phyloP scores from a whole-genome alignment of 2,888 invertebrate species.

The Diplolepis rosae region DNA sequence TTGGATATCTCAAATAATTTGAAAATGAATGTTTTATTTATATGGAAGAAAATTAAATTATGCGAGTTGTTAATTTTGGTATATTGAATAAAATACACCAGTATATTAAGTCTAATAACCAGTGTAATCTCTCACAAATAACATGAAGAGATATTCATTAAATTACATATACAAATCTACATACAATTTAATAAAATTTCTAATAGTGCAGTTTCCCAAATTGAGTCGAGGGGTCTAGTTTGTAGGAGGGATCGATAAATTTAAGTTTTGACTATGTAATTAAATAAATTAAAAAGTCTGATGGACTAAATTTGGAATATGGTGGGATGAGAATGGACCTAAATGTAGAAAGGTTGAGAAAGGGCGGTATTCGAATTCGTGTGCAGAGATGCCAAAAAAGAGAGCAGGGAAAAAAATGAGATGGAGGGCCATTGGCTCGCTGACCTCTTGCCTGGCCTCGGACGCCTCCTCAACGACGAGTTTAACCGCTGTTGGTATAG shows the following conservation, averaged over 20 bases:
- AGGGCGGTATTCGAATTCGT: slow-evolving; percentile 20
- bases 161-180: too few relatives aligned
- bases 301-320: slow-evolving; percentile 23
- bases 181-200: too few relatives aligned
- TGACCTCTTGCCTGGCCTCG: slow-evolving; percentile 62
- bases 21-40: too few relatives aligned
- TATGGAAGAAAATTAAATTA: too few relatives aligned
- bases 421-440: slow-evolving; percentile 54
- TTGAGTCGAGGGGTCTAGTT: background rate
- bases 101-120: too few relatives aligned
- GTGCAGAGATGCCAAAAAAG: slow-evolving; percentile 28
- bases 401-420: slow-evolving; percentile 14
- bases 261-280: slow-evolving; percentile 4
- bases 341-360: slow-evolving; percentile 36
- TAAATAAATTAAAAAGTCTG: slow-evolving; percentile 23
- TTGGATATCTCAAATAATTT: too few relatives aligned
- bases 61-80: too few relatives aligned
- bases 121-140: too few relatives aligned
- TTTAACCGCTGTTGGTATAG: slow-evolving; percentile 55
- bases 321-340: background rate
- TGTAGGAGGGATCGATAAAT: background rate
- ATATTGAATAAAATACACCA: too few relatives aligned
- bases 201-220: too few relatives aligned
- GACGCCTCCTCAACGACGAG: slow-evolving; percentile 60
- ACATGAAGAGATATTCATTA: too few relatives aligned